Evolutionary conservation across 2,888 invertebrate species (phyloP).

Genomic region (Heliconius ethilla): DNA sequence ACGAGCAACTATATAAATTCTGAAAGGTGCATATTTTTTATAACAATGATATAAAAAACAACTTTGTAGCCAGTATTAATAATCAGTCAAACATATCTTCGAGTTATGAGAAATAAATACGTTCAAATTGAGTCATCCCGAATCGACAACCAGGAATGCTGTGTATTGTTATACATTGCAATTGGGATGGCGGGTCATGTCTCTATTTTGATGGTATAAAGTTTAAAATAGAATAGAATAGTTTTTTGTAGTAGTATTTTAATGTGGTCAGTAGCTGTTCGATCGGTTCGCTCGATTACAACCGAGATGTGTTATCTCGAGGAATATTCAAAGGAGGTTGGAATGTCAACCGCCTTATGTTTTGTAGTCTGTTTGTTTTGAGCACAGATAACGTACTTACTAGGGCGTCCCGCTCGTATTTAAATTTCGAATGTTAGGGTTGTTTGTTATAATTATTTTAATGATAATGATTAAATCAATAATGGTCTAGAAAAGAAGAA

Average conservation of each 20-base stretch:
- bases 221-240: slow-evolving; percentile 44
- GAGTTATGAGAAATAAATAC: slow-evolving; percentile 63
- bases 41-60: neutral
- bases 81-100: slow-evolving; percentile 48
- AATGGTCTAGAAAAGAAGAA: neutral
- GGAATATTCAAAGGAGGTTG: slow-evolving; percentile 67
- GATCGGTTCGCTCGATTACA: slow-evolving; percentile 64
- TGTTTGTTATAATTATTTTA: neutral
- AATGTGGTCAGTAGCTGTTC: slow-evolving; percentile 46
- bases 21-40: slow-evolving; percentile 15
- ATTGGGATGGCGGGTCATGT: slow-evolving; percentile 60
- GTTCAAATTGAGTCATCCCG: slow-evolving; percentile 72
- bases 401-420: slow-evolving; percentile 39
- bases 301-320: slow-evolving; percentile 67
- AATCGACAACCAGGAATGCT: slow-evolving; percentile 66
- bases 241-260: slow-evolving; percentile 30
- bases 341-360: slow-evolving; percentile 56
- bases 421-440: slow-evolving; percentile 35
- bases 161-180: slow-evolving; percentile 48
- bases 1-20: neutral
- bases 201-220: slow-evolving; percentile 46
- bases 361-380: slow-evolving; percentile 53
- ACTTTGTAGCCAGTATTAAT: slow-evolving; percentile 29
- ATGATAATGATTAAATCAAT: neutral
- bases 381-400: slow-evolving; percentile 47